Base-by-base conservation (phyloP, 2,888 invertebrate genomes). In the Xestia xanthographa region DNA sequence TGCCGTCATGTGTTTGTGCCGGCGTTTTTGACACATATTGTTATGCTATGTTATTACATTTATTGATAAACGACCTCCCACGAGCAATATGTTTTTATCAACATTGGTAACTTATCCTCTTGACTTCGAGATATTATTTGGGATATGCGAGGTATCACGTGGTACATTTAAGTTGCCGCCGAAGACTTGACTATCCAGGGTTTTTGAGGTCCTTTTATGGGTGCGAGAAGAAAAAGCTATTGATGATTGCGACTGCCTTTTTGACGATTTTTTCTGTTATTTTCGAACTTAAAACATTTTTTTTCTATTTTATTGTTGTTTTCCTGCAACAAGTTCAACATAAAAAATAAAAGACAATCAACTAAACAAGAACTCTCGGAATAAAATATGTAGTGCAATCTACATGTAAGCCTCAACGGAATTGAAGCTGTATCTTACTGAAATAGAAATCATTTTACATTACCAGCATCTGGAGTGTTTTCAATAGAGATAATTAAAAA, bases 401-500 rank as follows among this genome's bases (percentile, higher is more conserved):
- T 34, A 20, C 20, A 4, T 11, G 5, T 12, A 20, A 29, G 12
- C 4, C 5, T 58, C n/a, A 22, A 50, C 14, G n/a, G 17, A 53
- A 63, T 48, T 41, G 9, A 3, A 56, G 5, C 43, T 34, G 11
- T 79, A 60, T n/a, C 0, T 5, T 0, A 50, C 4, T 48, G 60
- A 2, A 68, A 65, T 62, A 80, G 0, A 38, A 38, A 69, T 58
- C 2, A 76, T 72, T 77, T 74, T 41, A 38, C 17, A 12, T 66
- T 17, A 41, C 20, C 2, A 45, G 6, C 38, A 62, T 17, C 60
- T 75, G 48, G 4, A 80, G 82, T 82, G 77, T 73, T 69, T 66
- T 75, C 43, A 63, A 71, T 48, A 83, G 65, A 70, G 62, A 65
- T 87, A 82, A 87, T 87, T 87, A 87, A 87, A 87, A 87, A 85